Base-by-base conservation (phyloP, 2,113 vertebrate species). In the Scytalopus superciliaris region DNA sequence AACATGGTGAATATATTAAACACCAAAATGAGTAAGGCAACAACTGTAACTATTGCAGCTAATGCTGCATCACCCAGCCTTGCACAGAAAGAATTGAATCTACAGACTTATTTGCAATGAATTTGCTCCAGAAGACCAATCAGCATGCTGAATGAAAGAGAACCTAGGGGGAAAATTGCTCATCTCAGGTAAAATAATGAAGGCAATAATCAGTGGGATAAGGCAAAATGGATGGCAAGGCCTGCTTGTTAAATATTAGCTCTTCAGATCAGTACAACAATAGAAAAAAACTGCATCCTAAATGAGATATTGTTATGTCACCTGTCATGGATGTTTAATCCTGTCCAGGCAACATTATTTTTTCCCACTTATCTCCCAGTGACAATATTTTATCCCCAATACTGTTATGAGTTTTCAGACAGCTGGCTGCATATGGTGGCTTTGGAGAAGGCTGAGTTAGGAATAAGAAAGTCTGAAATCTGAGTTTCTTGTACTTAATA, bases 141-240 rank as follows among this genome's bases (percentile, higher is more conserved):
- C 90, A 86, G 25, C 42, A 44, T 81, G 84, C 56, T 77, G 52
- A 90, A 78, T 40, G 52, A 63, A 76, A 87, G 63, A 37, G 35
- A 93, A 93, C 2, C 4, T 52, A 25, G 22, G 42, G 16, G 10
- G 3, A 57, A 93, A 86, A 86, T 86, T 81, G 39, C 10, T 88
- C 33, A 55, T 80, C 59, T 91, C 86, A 52, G 33, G 67, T 70
- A 81, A 93, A 94, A 93, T 88, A 92, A 88, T 57, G 60, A 45
- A 40, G 33, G 52, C 15, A 88, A 78, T 84, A 79, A 90, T 81
- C 63, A 80, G 35, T 47, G 42, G 63, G 28, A 95, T 56, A 93
- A 93, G 35, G 60, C 33, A 88, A 90, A 91, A 90, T 17, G 27
- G 33, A 79, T 75, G 44, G 56, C 83, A 80, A 86, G 63, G 93